These are phyloP conservation scores for Heliconius hermathena DNA, from an alignment of 1,140 invertebrate genomes.

Conservation along the genomic window DNA sequence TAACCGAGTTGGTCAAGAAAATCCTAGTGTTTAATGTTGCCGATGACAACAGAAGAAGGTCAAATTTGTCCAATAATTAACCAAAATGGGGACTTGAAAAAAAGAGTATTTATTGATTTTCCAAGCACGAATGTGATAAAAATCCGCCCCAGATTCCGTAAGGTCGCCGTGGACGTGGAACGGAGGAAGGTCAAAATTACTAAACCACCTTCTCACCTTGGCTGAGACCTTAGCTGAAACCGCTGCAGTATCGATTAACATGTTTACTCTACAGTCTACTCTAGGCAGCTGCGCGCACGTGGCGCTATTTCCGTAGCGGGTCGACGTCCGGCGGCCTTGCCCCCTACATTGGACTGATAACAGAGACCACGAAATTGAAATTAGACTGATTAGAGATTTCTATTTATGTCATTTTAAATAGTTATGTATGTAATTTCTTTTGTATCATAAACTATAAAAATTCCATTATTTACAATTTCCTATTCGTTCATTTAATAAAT, in stretches of 20 bases:
- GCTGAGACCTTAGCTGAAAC: not conserved
- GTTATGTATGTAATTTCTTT: too few relatives aligned
- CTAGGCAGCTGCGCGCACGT: conserved; percentile 47
- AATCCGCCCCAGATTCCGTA: not conserved
- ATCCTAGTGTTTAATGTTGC: too few relatives aligned
- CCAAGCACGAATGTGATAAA: not conserved
- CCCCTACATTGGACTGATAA: conserved; percentile 23
- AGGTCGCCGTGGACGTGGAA: not conserved
- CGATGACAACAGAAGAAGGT: too few relatives aligned
- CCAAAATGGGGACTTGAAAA: not conserved
- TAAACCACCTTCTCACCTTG: not conserved
- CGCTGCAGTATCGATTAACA: conserved; percentile 13
- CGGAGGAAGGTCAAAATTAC: too few relatives aligned
- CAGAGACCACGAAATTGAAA: not conserved
- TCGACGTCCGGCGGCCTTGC: conserved; percentile 50
- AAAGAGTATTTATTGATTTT: not conserved
- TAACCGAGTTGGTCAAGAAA: too few relatives aligned
- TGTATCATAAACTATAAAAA: too few relatives aligned
- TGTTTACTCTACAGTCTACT: conserved; percentile 1
- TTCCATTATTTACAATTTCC: too few relatives aligned
- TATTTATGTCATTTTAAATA: not conserved
- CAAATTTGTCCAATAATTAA: not conserved
- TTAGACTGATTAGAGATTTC: too few relatives aligned
- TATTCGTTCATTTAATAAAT: too few relatives aligned
- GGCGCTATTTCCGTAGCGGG: conserved; percentile 52